Conservation (phyloP, 2,888 invertebrate species). For the Stenotaenia linearis region DNA sequence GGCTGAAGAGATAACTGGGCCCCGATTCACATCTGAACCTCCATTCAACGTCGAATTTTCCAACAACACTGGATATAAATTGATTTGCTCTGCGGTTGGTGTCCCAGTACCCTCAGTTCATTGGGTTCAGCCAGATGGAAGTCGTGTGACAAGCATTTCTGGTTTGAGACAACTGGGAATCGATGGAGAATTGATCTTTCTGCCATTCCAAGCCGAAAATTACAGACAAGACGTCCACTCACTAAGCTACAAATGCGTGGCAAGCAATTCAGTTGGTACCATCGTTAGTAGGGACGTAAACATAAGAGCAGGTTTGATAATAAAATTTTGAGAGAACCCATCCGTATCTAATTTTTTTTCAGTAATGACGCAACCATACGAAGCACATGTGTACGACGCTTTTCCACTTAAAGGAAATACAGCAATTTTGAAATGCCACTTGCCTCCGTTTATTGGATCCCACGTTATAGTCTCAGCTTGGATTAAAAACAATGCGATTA, state of each 20-base stretch:
- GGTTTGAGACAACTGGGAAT: neutral
- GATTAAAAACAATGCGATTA: slow-evolving; percentile 31
- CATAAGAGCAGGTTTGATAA: neutral
- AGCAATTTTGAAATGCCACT: slow-evolving; percentile 30
- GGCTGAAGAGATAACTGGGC: neutral
- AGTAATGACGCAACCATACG: slow-evolving; percentile 31
- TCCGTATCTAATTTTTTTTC: neutral
- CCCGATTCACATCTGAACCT: neutral
- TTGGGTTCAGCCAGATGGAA: neutral
- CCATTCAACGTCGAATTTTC: neutral
- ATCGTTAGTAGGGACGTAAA: neutral
- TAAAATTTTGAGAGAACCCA: neutral
- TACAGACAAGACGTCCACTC: neutral
- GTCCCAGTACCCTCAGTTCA: neutral
- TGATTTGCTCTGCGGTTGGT: neutral
- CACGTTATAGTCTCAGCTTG: slow-evolving; percentile 27
- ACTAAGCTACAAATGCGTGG: neutral
- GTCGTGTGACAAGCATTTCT: neutral
- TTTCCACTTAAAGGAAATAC: slow-evolving; percentile 30
- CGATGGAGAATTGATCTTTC: neutral
- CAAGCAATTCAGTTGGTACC: neutral
- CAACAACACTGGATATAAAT: neutral
- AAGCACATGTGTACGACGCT: slow-evolving; percentile 28
- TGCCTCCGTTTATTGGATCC: slow-evolving; percentile 22
- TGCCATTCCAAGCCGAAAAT: neutral